Evolutionary conservation across 2,113 vertebrate species (phyloP).

Genomic region (Talpa occidentalis): DNA sequence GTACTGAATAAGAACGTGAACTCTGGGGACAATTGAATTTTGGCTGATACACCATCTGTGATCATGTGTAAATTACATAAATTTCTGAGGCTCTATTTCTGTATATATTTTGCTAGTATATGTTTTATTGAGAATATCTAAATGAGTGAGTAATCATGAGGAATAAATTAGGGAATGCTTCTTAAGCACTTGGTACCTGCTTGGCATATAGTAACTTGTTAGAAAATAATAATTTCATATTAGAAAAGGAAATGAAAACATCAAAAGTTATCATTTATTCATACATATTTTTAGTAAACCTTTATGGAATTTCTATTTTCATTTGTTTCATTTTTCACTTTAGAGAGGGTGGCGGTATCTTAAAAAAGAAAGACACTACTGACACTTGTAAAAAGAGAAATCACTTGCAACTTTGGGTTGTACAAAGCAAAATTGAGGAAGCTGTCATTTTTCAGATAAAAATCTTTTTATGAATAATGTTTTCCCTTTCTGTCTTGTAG

Average conservation of each 20-base stretch:
- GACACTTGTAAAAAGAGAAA: neutral
- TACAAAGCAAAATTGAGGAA: constrained; percentile 19
- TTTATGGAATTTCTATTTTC: constrained; percentile 16
- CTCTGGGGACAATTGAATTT: neutral
- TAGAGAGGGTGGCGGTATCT: neutral
- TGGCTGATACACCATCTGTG: neutral
- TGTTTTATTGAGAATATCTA: neutral
- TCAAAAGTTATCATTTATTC: neutral
- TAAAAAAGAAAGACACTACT: constrained; percentile 4
- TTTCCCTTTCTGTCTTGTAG: neutral
- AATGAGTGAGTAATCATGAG: neutral
- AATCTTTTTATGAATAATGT: neutral
- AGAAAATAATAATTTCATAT: neutral
- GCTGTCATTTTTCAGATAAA: neutral
- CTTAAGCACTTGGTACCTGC: neutral
- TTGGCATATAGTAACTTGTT: neutral
- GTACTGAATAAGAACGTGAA: neutral
- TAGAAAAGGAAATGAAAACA: too few relatives aligned
- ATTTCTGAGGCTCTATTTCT: neutral
- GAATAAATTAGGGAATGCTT: neutral
- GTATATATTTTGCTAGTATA: constrained; percentile 26
- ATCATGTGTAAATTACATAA: neutral
- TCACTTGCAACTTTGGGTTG: neutral
- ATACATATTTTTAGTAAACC: neutral
- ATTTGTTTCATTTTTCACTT: neutral